Evolutionary conservation across 35 echinoderm and acorn worm genomes (phyloP), one percentile per base, ranked within the genome.

Genomic region (Acanthaster planci): DNA sequence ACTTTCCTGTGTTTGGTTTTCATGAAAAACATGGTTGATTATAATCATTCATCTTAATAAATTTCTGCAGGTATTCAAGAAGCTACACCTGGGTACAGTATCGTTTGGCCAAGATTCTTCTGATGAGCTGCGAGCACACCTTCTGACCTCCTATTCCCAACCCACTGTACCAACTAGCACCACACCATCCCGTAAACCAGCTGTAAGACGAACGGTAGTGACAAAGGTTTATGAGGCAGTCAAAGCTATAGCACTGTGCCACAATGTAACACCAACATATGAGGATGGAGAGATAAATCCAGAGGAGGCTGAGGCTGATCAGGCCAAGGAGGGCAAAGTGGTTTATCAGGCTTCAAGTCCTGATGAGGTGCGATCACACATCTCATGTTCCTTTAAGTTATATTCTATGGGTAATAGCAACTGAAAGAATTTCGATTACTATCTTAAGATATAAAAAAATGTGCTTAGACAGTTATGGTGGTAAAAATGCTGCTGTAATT

Each of bases 281-380:
- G 96, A 99, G 39, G 92, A 97, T 54, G 92, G 85, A 15, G 82
- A 87, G 5, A 50, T 78, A 22, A 30, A 82, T 51, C 40, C 67
- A 8, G 92, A 91, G 2, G 88, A 72, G 30, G 78, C 85, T n/a
- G 91, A 90, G 31, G 88, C 67, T 18, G 91, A 93, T 1, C 38
- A 83, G 21, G 80, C 22, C 2, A 21, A 80, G 26, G 72, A 86
- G 54, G 82, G 64, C 52, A 89, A 90, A 7, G 92, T 99, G 22
- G 89, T 92, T 0, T 99, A 99, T 40, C 96, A 99, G 52, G 96
- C 96, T 1, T 90, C 96, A 10, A 99, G 96, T 86, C 96, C 96
- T 32, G 96, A 99, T 92, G 96, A 99, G 95, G 95, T 98, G 84
- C 3, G 78, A 21, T 17, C 34, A 32, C 23, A 77, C 16, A n/a